These are phyloP conservation scores for Melanostoma mellinum DNA, from an alignment of 2,888 invertebrate genomes.

Conservation along the genomic window DNA sequence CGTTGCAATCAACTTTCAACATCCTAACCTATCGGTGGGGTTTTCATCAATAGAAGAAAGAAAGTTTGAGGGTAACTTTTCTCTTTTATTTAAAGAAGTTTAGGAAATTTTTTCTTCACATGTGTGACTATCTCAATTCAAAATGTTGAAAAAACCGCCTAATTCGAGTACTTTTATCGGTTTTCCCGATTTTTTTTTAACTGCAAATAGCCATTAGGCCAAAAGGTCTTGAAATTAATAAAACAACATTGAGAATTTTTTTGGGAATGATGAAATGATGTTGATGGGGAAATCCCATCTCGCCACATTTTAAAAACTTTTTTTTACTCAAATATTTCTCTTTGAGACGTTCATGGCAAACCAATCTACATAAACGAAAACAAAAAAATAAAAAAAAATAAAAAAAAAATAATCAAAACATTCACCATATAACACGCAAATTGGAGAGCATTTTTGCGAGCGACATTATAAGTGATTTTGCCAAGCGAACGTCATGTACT, in stretches of 20 bases:
- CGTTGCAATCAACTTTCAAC: conserved; percentile 36
- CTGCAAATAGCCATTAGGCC: conserved; percentile 42
- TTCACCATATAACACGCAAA: conserved; percentile 15
- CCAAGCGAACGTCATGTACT: conserved; percentile 61
- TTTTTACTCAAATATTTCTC: conserved; percentile 25
- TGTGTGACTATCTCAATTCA: too few relatives aligned
- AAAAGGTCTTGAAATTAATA: conserved; percentile 50
- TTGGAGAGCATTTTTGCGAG: conserved; percentile 22
- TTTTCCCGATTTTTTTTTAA: conserved; percentile 10
- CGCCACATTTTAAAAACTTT: conserved; percentile 18
- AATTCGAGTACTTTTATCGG: neutral
- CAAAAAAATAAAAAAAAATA: neutral
- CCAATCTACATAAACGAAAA: conserved; percentile 1
- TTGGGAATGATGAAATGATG: conserved; percentile 22
- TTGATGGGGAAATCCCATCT: conserved; percentile 40
- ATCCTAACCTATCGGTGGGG: neutral
- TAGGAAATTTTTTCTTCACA: too few relatives aligned
- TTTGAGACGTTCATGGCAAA: conserved; percentile 21
- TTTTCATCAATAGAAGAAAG: too few relatives aligned
- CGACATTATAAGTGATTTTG: conserved; percentile 53
- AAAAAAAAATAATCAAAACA: neutral
- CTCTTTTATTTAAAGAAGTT: too few relatives aligned
- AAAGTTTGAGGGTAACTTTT: too few relatives aligned
- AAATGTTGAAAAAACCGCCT: neutral
- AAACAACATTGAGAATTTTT: conserved; percentile 45